A percentile compares a stretch with the other conserved stretches of the same genome.
These are phyloP conservation scores for Cisticola juncidis DNA, from an alignment of 2,113 vertebrate species.

Conservation along the genomic window DNA sequence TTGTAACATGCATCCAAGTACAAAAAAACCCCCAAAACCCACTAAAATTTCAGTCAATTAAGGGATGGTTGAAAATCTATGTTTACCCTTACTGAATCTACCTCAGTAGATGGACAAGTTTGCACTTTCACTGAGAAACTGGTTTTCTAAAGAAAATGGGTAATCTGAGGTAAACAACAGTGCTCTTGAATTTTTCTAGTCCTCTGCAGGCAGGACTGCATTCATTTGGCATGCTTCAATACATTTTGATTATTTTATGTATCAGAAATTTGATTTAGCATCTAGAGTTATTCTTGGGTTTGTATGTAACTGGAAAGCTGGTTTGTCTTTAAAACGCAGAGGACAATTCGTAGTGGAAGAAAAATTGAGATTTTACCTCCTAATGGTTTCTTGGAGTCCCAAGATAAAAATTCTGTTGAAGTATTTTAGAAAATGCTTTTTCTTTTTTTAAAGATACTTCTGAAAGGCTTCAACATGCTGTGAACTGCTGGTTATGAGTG, in stretches of 20 bases:
- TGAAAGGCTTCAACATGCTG: conserved; percentile 5
- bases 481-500: not conserved
- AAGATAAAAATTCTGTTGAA: not conserved
- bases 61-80: not conserved
- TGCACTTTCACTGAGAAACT: not conserved
- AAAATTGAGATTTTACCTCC: not conserved
- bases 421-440: not conserved
- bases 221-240: not conserved
- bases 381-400: not conserved
- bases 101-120: not conserved
- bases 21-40: fast-evolving
- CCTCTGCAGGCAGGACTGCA: not conserved
- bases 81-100: not conserved
- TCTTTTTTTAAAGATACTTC: not conserved
- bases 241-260: not conserved
- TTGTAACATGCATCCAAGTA: not conserved
- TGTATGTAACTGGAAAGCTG: not conserved
- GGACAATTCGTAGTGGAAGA: not conserved
- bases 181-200: not conserved
- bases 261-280: not conserved
- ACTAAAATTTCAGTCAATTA: not conserved
- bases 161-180: not conserved
- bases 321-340: not conserved
- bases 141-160: not conserved
- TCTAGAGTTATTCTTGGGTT: not conserved